A percentile compares a stretch with the other conserved stretches of the same genome.
Evolutionary conservation across 2,797 vertebrate genomes (phyloP).

Genomic region (Lutjanus campechanus): DNA sequence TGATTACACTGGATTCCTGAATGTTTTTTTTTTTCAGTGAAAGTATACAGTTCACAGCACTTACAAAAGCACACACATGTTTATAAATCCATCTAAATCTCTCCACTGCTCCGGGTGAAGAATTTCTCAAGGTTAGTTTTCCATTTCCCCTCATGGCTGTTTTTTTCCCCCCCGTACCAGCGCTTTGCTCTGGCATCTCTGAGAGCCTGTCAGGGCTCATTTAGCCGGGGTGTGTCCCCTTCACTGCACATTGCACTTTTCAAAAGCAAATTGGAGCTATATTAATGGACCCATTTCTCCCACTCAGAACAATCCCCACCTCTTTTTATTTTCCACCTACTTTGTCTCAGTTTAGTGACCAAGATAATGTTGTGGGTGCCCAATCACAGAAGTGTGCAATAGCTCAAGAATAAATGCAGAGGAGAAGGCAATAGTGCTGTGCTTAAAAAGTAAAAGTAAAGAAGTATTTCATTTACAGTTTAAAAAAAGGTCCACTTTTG

Average conservation of each 20-base stretch:
- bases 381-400: slow-evolving; percentile 11
- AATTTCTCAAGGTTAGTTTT: slow-evolving; percentile 51
- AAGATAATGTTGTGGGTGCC: slow-evolving; percentile 20
- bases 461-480: not conserved
- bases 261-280: slow-evolving; percentile 56
- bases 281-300: slow-evolving; percentile 55
- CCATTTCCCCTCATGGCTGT: slow-evolving; percentile 20
- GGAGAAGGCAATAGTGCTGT: not conserved
- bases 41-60: not conserved
- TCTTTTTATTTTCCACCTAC: slow-evolving; percentile 50
- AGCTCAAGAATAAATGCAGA: not conserved
- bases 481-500: not conserved
- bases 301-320: slow-evolving; percentile 21
- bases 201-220: slow-evolving; percentile 72
- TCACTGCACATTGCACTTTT: slow-evolving; percentile 58
- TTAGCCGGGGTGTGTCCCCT: slow-evolving; percentile 67
- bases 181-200: slow-evolving; percentile 37
- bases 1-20: too few species aligned
- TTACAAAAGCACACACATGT: not conserved
- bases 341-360: slow-evolving; percentile 43
- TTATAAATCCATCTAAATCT: slow-evolving; percentile 9
- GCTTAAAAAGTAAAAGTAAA: not conserved
- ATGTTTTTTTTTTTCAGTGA: too few species aligned
- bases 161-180: not conserved
- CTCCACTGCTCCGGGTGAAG: not conserved